These are phyloP conservation scores for Macrocentrus cingulum DNA, from an alignment of 1,140 invertebrate genomes.

Conservation along the genomic window DNA sequence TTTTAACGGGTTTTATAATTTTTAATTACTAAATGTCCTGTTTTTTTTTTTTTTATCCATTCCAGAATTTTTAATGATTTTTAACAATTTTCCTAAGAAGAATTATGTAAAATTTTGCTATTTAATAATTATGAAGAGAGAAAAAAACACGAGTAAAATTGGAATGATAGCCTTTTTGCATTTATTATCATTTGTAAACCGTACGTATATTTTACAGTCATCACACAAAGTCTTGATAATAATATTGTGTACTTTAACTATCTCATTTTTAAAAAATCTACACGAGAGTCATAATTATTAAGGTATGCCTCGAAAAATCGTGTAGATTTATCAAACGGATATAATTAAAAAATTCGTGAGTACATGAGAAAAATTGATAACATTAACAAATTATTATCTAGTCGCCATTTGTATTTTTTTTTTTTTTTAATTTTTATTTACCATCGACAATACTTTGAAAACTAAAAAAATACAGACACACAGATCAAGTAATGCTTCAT, in stretches of 20 bases:
- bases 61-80: too few species aligned
- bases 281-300: constrained; percentile 20
- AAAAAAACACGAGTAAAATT: constrained; percentile 18
- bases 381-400: constrained; percentile 7
- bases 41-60: background rate
- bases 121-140: too few species aligned
- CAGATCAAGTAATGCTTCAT: too few species aligned
- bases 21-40: background rate
- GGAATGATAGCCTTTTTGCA: constrained; percentile 31
- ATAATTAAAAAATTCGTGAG: constrained; percentile 26
- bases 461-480: constrained; percentile 7
- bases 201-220: constrained; percentile 35
- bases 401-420: background rate
- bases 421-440: too few species aligned
- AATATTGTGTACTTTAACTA: constrained; percentile 29
- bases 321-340: constrained; percentile 9
- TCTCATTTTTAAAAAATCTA: too few species aligned
- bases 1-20: background rate
- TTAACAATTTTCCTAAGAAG: too few species aligned
- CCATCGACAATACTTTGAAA: background rate
- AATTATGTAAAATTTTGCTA: too few species aligned
- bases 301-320: constrained; percentile 22
- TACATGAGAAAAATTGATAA: constrained; percentile 14
- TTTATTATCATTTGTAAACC: constrained; percentile 35
- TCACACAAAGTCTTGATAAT: constrained; percentile 29